Evolutionary conservation across 2,888 invertebrate species (phyloP).

Genomic region (Parochlus steinenii): DNA sequence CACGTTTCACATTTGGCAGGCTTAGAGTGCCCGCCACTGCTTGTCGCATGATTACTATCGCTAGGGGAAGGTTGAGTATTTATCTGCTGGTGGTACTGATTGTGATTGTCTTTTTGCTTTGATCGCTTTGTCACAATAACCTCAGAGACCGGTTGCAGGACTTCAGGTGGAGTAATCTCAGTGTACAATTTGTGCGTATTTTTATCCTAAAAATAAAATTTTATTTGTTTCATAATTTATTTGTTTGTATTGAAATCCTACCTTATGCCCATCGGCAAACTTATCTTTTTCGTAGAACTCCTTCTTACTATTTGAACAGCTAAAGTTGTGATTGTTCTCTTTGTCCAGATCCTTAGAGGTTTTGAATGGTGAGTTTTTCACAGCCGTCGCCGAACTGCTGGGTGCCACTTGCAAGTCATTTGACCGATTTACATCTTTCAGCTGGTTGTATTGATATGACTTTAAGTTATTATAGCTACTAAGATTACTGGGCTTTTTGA

Average conservation of each 20-base stretch:
- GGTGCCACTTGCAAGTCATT: constrained; percentile 13
- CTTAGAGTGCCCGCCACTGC: constrained; percentile 2
- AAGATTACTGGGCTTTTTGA: too few species aligned
- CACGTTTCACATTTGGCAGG: constrained; percentile 24
- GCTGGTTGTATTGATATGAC: constrained; percentile 2
- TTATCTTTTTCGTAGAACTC: constrained; percentile 4
- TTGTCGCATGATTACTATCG: neutral
- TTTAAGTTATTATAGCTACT: neutral
- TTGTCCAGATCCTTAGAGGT: constrained; percentile 10
- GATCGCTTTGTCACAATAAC: constrained; percentile 16
- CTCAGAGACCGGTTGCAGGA: too few species aligned
- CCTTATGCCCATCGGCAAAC: constrained; percentile 5
- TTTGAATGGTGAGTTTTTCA: constrained; percentile 2
- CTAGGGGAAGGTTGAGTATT: neutral
- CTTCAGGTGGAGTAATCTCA: neutral
- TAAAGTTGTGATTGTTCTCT: constrained; percentile 10
- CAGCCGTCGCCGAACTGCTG: constrained; percentile 12
- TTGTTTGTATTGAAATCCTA: constrained; percentile 7
- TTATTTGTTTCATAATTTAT: neutral
- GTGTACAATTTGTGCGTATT: too few species aligned
- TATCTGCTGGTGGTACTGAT: constrained; percentile 8
- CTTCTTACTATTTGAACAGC: constrained; percentile 8
- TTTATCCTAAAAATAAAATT: constrained; percentile 13
- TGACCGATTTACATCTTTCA: constrained; percentile 6
- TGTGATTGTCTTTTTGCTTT: constrained; percentile 9